phyloP scores from a whole-genome alignment of 2,797 vertebrate species.

The Sylvia borin region DNA sequence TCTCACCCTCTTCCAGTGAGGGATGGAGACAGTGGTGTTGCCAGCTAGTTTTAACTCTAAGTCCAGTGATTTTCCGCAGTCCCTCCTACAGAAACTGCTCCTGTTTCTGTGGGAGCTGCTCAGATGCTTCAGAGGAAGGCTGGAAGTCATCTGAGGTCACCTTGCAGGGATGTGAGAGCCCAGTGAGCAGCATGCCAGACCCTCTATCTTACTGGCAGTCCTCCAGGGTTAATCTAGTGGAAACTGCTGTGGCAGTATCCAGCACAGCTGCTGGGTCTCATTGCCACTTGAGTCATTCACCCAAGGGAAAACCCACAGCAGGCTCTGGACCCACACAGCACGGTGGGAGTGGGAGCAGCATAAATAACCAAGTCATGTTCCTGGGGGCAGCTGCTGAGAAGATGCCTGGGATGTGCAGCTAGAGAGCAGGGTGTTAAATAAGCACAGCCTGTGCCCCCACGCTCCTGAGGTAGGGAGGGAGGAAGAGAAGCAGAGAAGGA shows the following conservation, averaged over 20 bases:
- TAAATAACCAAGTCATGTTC: not conserved
- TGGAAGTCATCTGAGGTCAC: not conserved
- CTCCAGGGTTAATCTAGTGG: not conserved
- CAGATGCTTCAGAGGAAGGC: not conserved
- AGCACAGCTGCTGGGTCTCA: not conserved
- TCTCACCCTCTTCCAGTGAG: not conserved
- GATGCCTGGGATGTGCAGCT: not conserved
- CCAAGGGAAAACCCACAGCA: not conserved
- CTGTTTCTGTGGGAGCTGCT: not conserved
- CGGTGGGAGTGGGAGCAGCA: rapidly evolving
- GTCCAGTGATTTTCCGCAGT: not conserved
- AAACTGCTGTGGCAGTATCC: not conserved
- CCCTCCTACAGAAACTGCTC: not conserved
- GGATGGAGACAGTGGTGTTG: not conserved
- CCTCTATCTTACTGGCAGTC: not conserved
- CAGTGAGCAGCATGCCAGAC: not conserved
- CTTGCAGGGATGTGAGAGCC: not conserved
- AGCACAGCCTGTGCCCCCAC: not conserved
- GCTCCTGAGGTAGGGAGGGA: not conserved
- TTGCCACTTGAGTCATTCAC: not conserved
- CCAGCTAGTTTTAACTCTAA: not conserved
- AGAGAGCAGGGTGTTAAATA: not conserved
- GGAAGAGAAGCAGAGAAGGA: not conserved
- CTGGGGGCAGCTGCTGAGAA: not conserved
- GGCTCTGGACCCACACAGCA: not conserved